Percentiles rank a stretch among this genome's conserved stretches.
Conservation (phyloP, 2,888 invertebrate genomes). For the Drosophila yooni region DNA sequence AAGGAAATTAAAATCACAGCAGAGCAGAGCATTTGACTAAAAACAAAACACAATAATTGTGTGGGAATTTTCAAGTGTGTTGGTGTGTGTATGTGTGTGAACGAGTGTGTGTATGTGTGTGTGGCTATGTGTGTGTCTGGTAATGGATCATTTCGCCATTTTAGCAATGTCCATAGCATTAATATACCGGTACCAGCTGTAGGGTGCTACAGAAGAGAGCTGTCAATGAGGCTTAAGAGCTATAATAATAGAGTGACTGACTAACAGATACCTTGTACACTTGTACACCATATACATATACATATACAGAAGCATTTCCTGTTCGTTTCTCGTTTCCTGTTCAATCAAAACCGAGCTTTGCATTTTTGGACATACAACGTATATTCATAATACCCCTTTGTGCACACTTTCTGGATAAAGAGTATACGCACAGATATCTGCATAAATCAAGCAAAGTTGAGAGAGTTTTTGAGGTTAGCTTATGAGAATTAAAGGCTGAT, state of each 20-base stretch:
- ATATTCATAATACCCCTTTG: background rate
- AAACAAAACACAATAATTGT: slow-evolving; percentile 58
- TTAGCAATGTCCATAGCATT: slow-evolving; percentile 40
- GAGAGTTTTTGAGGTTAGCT: slow-evolving; percentile 3
- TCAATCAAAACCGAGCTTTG: background rate
- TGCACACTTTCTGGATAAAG: background rate
- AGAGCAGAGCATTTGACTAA: slow-evolving; percentile 43
- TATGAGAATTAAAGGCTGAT: background rate
- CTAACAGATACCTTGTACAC: background rate
- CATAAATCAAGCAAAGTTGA: slow-evolving; percentile 52
- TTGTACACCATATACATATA: background rate
- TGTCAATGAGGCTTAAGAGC: background rate
- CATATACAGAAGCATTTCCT: background rate
- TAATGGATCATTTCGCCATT: slow-evolving; percentile 50
- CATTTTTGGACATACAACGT: background rate
- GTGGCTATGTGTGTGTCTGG: background rate
- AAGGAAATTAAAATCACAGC: slow-evolving; percentile 59
- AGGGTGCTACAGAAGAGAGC: background rate
- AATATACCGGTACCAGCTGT: background rate
- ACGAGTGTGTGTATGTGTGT: background rate
- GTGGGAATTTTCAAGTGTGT: slow-evolving; percentile 15
- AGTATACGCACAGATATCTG: slow-evolving; percentile 37
- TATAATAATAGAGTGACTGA: background rate
- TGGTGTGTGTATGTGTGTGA: slow-evolving; percentile 24
- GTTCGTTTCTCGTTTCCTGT: too few species aligned